Evolutionary conservation across 2,797 vertebrate genomes (phyloP), one percentile per base, ranked within the genome.

Genomic region (Ctenochaetus hawaiiensis): DNA sequence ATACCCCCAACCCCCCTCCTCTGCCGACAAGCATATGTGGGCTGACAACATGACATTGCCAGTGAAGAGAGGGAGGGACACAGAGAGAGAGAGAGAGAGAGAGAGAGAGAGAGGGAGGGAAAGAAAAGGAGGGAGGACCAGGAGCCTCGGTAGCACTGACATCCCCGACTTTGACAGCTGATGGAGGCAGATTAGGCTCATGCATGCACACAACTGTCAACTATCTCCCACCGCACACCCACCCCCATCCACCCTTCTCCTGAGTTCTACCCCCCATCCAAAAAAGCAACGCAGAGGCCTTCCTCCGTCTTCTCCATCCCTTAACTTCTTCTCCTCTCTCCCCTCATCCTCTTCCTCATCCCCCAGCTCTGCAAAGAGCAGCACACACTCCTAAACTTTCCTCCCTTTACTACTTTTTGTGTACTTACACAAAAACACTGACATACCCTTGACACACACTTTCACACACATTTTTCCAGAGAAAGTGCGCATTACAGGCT

Each of bases 11-110:
- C 65, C 67, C 85, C 83, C 70, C 82, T 75, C 80, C 67, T 18
- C 78, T 77, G 68, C 90, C 93, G 89, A 94, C 92, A 66, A 95
- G 91, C 95, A 96, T 95, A 96, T 96, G 95, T 94, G 93, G 89
- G 87, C 94, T 96, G 94, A 96, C 95, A 96, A 95, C 91, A 94
- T 95, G 93, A 95, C 95, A 95, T 94, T 95, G 94, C 92, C 93
- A 82, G 90, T 58, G 77, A 91, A 83, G 83, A 84, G 80, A 87
- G 83, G 75, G 87, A 86, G 84, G 69, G 79, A 75, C 56, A 76
- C 80, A 64, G 23, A 68, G 79, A 72, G 68, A 49, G 62, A 20
- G 70, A 14, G 47, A 49, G 41, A 84, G 80, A 87, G 83, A 74
- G 87, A 86, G 84, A 67, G 79, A 75, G 52, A 76, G 82, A 64